phyloP scores from a whole-genome alignment of 2,888 invertebrate genomes.

The Synergus japonicus region DNA sequence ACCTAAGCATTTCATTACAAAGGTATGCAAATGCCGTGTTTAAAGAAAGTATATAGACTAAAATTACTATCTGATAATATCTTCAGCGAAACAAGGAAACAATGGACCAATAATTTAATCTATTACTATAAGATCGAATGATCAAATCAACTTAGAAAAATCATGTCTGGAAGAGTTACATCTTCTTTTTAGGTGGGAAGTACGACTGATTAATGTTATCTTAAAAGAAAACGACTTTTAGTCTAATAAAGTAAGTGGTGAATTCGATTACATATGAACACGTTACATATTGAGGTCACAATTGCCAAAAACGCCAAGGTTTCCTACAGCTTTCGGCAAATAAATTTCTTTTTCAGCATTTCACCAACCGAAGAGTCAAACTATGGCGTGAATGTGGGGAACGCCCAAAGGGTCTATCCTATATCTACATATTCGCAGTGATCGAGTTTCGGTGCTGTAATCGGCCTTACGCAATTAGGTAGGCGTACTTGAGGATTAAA shows the following conservation, averaged over 20 bases:
- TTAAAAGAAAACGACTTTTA: no score
- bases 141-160: no score
- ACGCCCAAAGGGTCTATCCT: constrained; percentile 37
- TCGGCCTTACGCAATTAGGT: constrained; percentile 57
- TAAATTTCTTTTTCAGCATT: constrained; percentile 48
- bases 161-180: no score
- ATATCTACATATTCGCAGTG: constrained; percentile 43
- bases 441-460: constrained; percentile 60
- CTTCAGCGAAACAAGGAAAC: background rate
- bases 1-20: background rate
- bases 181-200: no score
- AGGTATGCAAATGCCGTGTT: background rate
- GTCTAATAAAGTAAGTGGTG: background rate
- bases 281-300: constrained; percentile 52
- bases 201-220: no score
- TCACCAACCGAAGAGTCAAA: constrained; percentile 19
- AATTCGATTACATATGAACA: constrained; percentile 5
- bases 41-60: background rate
- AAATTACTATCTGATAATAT: background rate
- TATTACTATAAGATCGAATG: background rate
- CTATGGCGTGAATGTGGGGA: constrained; percentile 20
- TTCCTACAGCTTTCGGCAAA: constrained; percentile 43
- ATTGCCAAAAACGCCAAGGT: constrained; percentile 61
- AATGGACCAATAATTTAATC: background rate
- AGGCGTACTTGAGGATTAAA: constrained; percentile 45